phyloP scores from a whole-genome alignment of 2,797 vertebrate species.

The Lerista edwardsae region DNA sequence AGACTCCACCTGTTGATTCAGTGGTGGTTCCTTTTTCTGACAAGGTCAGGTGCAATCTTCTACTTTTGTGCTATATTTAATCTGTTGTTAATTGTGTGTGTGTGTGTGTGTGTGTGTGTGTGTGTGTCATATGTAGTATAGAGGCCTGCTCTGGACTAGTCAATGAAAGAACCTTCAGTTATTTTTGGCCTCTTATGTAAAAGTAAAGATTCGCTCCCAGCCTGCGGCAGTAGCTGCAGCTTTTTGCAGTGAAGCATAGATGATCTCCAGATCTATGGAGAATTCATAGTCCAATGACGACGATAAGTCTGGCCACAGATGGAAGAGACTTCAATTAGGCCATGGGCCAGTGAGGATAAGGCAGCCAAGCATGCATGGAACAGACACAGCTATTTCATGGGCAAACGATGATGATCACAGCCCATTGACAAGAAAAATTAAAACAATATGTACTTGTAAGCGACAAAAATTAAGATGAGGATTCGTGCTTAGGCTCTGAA shows the following conservation, averaged over 20 bases:
- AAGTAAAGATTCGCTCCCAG: constrained; percentile 7
- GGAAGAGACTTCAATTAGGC: constrained; percentile 8
- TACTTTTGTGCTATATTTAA: background rate
- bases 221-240: background rate
- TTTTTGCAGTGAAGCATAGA: background rate
- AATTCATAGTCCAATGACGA: background rate
- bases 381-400: constrained; percentile 25
- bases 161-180: constrained; percentile 10
- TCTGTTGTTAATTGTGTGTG: background rate
- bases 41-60: background rate
- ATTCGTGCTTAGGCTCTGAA: constrained; percentile 2
- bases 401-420: background rate
- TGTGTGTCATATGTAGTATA: background rate
- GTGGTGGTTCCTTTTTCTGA: background rate
- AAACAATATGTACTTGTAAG: constrained; percentile 14
- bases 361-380: constrained; percentile 5
- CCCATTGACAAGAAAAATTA: constrained; percentile 24
- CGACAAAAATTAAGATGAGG: background rate
- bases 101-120: background rate
- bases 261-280: constrained; percentile 4
- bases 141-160: constrained; percentile 5
- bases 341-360: background rate
- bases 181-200: constrained; percentile 16
- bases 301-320: constrained; percentile 3
- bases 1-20: background rate